Percentiles rank a stretch among this genome's conserved stretches.
phyloP scores from a whole-genome alignment of 1,140 invertebrate species.

The Sinonovacula constricta region DNA sequence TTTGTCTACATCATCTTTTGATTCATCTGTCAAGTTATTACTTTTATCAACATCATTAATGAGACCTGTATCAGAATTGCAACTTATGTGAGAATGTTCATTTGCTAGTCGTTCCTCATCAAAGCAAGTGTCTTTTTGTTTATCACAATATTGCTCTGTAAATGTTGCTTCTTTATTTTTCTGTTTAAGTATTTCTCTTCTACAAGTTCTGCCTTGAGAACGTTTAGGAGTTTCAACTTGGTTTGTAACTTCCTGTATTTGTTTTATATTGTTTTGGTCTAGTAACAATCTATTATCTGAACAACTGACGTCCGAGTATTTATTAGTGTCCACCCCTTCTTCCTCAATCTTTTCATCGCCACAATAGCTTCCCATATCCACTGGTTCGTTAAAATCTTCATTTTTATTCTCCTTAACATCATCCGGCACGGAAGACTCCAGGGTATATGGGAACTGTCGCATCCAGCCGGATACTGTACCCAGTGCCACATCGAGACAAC shows the following conservation, averaged over 20 bases:
- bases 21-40: not conserved
- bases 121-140: not conserved
- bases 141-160: too few relatives aligned
- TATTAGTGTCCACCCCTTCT: not conserved
- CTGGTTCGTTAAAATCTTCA: not conserved
- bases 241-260: too few relatives aligned
- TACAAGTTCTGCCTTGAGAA: not conserved
- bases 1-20: constrained; percentile 25
- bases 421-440: not conserved
- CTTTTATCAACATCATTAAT: not conserved
- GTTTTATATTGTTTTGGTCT: too few relatives aligned
- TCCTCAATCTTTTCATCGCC: too few relatives aligned
- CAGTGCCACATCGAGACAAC: constrained; percentile 37
- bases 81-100: too few relatives aligned
- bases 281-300: too few relatives aligned
- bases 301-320: not conserved
- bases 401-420: not conserved
- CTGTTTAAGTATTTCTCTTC: not conserved
- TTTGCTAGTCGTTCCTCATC: too few relatives aligned
- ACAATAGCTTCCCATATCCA: too few relatives aligned
- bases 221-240: not conserved
- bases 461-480: constrained; percentile 49
- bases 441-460: constrained; percentile 45
- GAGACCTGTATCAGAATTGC: too few relatives aligned
- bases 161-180: not conserved